Base-by-base conservation (phyloP, 2,888 invertebrate genomes). In the Oscheius sp. region DNA sequence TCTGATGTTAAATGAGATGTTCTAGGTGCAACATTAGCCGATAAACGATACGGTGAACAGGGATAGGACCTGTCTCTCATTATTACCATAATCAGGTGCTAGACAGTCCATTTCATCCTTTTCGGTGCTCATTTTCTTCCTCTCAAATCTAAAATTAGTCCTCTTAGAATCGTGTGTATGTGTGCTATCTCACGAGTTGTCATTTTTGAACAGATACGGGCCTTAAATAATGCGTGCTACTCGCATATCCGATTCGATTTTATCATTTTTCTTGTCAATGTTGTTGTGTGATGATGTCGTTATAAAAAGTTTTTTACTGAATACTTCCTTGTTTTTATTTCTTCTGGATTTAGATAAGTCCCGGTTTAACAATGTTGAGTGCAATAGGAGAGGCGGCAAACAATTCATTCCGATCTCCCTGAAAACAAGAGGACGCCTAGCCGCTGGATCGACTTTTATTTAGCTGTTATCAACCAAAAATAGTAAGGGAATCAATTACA, bases 1-100 rank as follows among this genome's bases (percentile, higher is more conserved):
- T 18, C n/a, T 27, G 13, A 35, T 13, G 1, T 52, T 46, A 41
- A 41, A 18, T 27, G 25, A 35, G 9, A 27, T 6, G 5, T 66
- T 61, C 49, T 27, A 66, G 66, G 25, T 52, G 27, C 66, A 29
- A 49, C 49, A 27, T 21, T 66, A 27, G 52, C 66, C 46, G 66
- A 66, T 18, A 66, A 66, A 27, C 25, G 66, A 27, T 66, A 27
- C 52, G 66, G 66, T n/a, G 66, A 66, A 49, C 66, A 66, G n/a
- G 66, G 66, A 46, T 66, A 21, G n/a, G 16, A 12, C 46, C 12
- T 25, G 9, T 18, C 21, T 1, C 43, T 27, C 9, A 3, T 5
- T 49, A 13, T 18, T 3, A 16, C 18, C 13, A 13, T n/a, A 2
- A 41, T 49, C 66, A 66, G 66, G 66, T 66, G 66, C 49, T 66